Evolutionary conservation across 1,140 invertebrate species (phyloP), one percentile per base, ranked within the genome.

Genomic region (Zaprionus vittiger): DNA sequence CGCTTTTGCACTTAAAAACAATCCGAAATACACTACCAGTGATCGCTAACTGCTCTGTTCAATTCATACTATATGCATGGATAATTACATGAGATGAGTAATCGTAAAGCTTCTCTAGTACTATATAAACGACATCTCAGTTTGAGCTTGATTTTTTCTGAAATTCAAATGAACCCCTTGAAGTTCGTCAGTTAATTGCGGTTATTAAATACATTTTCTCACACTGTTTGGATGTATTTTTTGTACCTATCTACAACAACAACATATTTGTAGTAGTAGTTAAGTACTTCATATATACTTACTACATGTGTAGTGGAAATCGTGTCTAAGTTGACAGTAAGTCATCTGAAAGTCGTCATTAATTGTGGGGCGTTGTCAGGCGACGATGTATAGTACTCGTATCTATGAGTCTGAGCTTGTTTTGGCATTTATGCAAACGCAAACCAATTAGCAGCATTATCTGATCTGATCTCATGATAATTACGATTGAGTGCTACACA

Each of bases 311-410:
- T 49, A 38, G 67, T 59, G 28, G 28, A 81, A 80, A 77, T 83
- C 81, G 81, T 83, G 81, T 68, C 62, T 67, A 54, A 67, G 77
- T 83, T 74, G 81, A 80, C 81, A 83, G 81, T 80, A 80, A 83
- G 81, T 83, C 81, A 83, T 83, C 81, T 83, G 77, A 80, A 83
- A 83, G 81, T 83, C 81, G 81, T 82, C 73, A 83, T 83, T 83
- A 83, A 83, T 73, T 75, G 79, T 41, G 73, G 68, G 79, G 77
- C 77, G 61, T 80, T 70, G 55, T 61, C 47, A 47, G 64, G 26
- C 52, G 54, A 31, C 5, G 54, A 52, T 20, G 20, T 24, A n/a
- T n/a, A n/a, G n/a, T n/a, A n/a, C n/a, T n/a, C n/a, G n/a, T n/a
- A 52, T 52, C 20, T 56, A 56, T 56, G 66, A 49, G 65, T 69